Evolutionary conservation across 2,797 vertebrate genomes (phyloP).

Genomic region (Enteromius thamalakanensis): DNA sequence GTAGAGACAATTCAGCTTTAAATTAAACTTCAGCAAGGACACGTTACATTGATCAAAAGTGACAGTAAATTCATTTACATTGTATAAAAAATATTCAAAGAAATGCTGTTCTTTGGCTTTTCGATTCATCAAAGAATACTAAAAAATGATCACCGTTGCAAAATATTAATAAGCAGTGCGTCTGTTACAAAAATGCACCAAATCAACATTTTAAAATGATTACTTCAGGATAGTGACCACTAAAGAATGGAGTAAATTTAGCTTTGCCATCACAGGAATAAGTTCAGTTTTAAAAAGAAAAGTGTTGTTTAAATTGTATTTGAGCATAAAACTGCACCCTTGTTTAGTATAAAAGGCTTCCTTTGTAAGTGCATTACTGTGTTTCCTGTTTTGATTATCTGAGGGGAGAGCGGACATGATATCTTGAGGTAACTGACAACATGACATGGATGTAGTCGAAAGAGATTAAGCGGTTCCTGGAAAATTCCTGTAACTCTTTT

Average conservation of each 20-base stretch:
- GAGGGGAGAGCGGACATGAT: constrained; percentile 1
- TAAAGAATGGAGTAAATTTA: not conserved
- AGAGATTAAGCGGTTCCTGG: not conserved
- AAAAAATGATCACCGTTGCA: not conserved
- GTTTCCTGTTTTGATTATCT: constrained; percentile 13
- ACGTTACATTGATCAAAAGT: not conserved
- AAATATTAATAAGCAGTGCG: not conserved
- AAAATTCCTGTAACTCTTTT: not conserved
- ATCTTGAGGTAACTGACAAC: constrained; percentile 10
- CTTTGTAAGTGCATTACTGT: not conserved
- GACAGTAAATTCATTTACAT: not conserved
- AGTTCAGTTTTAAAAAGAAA: not conserved
- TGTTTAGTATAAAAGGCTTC: not conserved
- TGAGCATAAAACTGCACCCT: not conserved
- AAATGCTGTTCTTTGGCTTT: not conserved
- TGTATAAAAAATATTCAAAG: not conserved
- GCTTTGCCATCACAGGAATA: not conserved
- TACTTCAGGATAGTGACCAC: not conserved
- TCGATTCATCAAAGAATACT: not conserved
- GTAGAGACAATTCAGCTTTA: not conserved
- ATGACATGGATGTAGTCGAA: not conserved
- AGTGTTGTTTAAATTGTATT: not conserved
- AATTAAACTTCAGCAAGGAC: not conserved
- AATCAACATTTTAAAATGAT: not conserved
- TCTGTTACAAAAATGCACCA: not conserved